Evolutionary conservation across 2,797 vertebrate genomes (phyloP).

Genomic region (Acropternis orthonyx): DNA sequence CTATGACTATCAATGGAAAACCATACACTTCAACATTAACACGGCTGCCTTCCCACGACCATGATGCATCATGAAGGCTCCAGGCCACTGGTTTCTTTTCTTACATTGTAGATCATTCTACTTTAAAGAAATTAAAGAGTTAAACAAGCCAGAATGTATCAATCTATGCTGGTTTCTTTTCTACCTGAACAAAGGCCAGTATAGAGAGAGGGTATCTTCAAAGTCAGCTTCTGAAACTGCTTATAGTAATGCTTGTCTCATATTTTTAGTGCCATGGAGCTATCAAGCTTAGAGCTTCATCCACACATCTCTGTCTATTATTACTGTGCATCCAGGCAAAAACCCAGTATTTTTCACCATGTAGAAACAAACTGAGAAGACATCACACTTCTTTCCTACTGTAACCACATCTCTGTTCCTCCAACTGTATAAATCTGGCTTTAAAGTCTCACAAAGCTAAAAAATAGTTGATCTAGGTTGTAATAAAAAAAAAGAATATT

Average conservation of each 20-base stretch:
- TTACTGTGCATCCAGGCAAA: constrained; percentile 32
- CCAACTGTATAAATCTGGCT: constrained; percentile 69
- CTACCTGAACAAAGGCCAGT: neutral
- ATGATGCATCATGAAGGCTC: neutral
- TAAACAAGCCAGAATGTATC: constrained; percentile 47
- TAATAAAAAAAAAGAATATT: constrained; percentile 80
- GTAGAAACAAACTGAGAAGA: constrained; percentile 66
- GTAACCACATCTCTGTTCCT: constrained; percentile 61
- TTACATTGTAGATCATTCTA: neutral
- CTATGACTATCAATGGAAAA: constrained; percentile 27
- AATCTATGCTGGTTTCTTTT: constrained; percentile 25
- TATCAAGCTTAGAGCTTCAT: constrained; percentile 7
- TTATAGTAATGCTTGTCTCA: neutral
- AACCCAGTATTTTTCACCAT: constrained; percentile 30
- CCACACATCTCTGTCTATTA: constrained; percentile 15
- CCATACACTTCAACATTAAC: constrained; percentile 49
- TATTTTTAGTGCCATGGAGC: neutral
- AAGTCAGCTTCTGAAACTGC: neutral
- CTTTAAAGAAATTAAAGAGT: constrained; percentile 49
- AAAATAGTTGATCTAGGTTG: constrained; percentile 77
- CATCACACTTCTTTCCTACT: constrained; percentile 51
- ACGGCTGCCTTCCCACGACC: constrained; percentile 22
- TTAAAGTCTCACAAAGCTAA: constrained; percentile 78
- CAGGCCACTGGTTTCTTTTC: neutral
- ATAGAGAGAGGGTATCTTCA: neutral